Conservation (phyloP, 2,888 invertebrate species). For the Eupithecia insigniata region DNA sequence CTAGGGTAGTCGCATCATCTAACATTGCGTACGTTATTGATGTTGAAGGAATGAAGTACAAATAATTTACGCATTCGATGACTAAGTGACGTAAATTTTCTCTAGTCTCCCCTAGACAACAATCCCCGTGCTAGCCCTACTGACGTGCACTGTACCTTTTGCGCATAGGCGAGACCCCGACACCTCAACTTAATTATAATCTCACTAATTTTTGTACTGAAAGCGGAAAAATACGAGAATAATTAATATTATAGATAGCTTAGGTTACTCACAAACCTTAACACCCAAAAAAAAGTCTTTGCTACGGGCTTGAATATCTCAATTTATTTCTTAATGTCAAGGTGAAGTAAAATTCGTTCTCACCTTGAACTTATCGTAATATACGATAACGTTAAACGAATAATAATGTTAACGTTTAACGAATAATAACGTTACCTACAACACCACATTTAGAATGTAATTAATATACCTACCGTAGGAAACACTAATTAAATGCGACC, state of each 20-base stretch:
- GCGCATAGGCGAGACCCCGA: no score
- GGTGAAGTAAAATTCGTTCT: neutral
- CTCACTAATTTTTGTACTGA: no score
- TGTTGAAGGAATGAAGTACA: no score
- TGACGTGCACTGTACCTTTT: no score
- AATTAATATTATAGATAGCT: neutral
- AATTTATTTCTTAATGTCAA: neutral
- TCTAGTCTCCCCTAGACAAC: no score
- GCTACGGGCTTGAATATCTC: neutral
- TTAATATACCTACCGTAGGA: conserved; percentile 27
- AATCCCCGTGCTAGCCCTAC: no score
- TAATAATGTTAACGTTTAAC: neutral
- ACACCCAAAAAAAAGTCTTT: neutral
- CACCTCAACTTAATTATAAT: no score
- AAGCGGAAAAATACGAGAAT: no score
- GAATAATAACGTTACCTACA: conserved; percentile 5
- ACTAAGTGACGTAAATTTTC: no score
- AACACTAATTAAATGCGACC: conserved; percentile 31
- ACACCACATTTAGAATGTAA: conserved; percentile 22
- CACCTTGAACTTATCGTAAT: neutral
- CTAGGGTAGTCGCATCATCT: no score
- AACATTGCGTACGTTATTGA: no score
- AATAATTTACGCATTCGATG: no score
- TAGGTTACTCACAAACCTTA: neutral
- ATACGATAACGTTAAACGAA: neutral